A percentile compares a stretch with the other conserved stretches of the same genome.
Conservation (phyloP, 30 jellyfish, hydroid and myxozoan species). For the Calvadosia cruxmelitensis region DNA sequence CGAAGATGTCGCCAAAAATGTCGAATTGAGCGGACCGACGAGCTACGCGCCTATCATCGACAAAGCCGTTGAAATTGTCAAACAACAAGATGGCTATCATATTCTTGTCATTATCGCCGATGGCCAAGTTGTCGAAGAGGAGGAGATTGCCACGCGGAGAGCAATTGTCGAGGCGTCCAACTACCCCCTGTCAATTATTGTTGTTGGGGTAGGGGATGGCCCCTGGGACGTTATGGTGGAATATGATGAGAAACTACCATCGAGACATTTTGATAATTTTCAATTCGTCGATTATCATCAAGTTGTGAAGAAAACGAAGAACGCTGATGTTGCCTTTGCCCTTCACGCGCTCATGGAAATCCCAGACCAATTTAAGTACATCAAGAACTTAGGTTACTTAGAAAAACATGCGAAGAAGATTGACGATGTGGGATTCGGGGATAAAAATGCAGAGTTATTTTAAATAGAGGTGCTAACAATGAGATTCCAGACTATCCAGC, state of each 20-base stretch:
- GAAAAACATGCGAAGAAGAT: background rate
- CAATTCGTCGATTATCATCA: slow-evolving; percentile 67
- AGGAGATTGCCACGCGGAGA: slow-evolving; percentile 40
- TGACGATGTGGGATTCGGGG: too few species aligned
- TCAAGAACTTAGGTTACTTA: slow-evolving; percentile 44
- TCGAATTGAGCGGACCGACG: slow-evolving; percentile 83
- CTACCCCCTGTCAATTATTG: slow-evolving; percentile 63
- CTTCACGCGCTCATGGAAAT: slow-evolving; percentile 81
- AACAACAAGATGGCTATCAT: slow-evolving; percentile 29
- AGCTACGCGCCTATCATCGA: slow-evolving; percentile 65
- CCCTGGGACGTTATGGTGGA: slow-evolving; percentile 80
- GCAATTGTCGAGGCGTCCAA: slow-evolving; percentile 68
- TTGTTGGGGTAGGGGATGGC: slow-evolving; percentile 93
- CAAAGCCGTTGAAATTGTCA: slow-evolving; percentile 48
- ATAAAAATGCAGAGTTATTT: too few species aligned
- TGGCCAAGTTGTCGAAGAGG: slow-evolving; percentile 80
- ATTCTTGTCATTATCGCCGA: slow-evolving; percentile 61
- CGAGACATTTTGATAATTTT: slow-evolving; percentile 65
- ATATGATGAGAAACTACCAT: slow-evolving; percentile 58
- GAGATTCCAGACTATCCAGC: too few species aligned
- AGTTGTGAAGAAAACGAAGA: slow-evolving; percentile 38
- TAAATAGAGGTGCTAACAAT: too few species aligned
- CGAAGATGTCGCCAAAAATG: slow-evolving; percentile 38
- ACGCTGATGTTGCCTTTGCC: slow-evolving; percentile 62
- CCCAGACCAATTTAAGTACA: slow-evolving; percentile 74